Base-by-base conservation (phyloP, 2,113 vertebrate species). In the Grus americana region DNA sequence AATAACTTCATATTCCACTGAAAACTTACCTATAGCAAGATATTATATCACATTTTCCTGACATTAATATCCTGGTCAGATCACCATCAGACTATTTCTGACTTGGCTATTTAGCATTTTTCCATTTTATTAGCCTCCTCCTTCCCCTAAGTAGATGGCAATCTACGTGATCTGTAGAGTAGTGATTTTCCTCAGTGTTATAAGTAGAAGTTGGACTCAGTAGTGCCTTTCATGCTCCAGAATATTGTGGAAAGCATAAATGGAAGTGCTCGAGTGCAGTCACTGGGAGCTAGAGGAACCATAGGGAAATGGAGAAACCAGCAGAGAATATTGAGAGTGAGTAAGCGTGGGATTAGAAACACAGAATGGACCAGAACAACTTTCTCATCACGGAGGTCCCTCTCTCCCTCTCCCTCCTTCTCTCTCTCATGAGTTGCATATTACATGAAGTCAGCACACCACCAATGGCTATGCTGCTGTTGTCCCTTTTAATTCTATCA, bases 31-130 rank as follows among this genome's bases (percentile, higher is more conserved):
- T 87, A 72, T 75, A 88, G 26, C 26, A 82, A 92, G 57, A 74
- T 86, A 86, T 70, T 80, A 18, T 68, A 80, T 72, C 22, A 80
- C 34, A 40, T 91, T 94, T 92, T 95, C 65, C 86, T 90, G 75
- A 68, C 42, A 57, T 88, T 75, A 80, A 88, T 80, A 55, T 84
- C 46, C 38, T 47, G 14, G 76, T 89, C 75, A 66, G 19, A 36
- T 80, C 55, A 78, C 42, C 55, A 66, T 67, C 50, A 66, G 19
- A n/a, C 55, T 78, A 66, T 67, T 95, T 91, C 63, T 91, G 47
- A 47, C 75, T 91, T 75, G 83, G 83, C 76, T 84, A 30, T 74
- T 79, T 34, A 57, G 5, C 7, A 2, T 74, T 63, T 94, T 97
- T 95, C 86, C 65, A 92, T 87, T 85, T 93, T 87, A 71, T 81